Base-by-base conservation (phyloP, 2,797 vertebrate genomes). In the Valencia hispanica region DNA sequence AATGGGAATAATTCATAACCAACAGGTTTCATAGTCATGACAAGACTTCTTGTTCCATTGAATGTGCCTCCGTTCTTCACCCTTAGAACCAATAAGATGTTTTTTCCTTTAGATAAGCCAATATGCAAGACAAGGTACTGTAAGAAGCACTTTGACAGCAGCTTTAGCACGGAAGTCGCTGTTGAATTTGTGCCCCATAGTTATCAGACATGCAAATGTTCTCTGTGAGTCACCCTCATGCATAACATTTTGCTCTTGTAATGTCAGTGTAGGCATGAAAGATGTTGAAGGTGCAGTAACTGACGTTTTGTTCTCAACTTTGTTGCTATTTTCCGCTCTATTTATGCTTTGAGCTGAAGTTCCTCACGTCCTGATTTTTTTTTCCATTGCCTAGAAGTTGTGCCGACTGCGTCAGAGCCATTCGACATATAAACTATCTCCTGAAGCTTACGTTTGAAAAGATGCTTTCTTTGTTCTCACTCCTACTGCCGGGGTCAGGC, bases 381-480 rank as follows among this genome's bases (percentile, higher is more conserved):
- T 82, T 75, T 89, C 85, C 82, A 55, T 79, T 85, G 75, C 82
- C 0, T 45, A 75, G 85, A 91, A 83, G 77, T 80, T 18, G 69
- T 71, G 27, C 59, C 0, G 76, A 85, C 88, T 94, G 91, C 92
- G 88, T 93, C 93, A 92, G 80, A 83, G 78, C 69, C 77, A 86
- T 75, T 78, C 74, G 68, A 74, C 79, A 30, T 80, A 86, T 89
- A 92, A 92, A 93, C 90, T 70, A 81, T 92, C 80, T 87, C 82
- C 74, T 72, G 74, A 86, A 83, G 90, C 90, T 92, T 87, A 85
- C 78, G 79, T 83, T 85, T 1, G 27, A 80, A 48, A 74, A 72
- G 88, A 91, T 78, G 88, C 87, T 87, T 70, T 84, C 90, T 90
- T 93, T 90, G 89, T 89, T 91, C 91, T 82, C 80, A 36, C 86